Conservation (phyloP, 2,888 invertebrate species). For the Junonia oenone region DNA sequence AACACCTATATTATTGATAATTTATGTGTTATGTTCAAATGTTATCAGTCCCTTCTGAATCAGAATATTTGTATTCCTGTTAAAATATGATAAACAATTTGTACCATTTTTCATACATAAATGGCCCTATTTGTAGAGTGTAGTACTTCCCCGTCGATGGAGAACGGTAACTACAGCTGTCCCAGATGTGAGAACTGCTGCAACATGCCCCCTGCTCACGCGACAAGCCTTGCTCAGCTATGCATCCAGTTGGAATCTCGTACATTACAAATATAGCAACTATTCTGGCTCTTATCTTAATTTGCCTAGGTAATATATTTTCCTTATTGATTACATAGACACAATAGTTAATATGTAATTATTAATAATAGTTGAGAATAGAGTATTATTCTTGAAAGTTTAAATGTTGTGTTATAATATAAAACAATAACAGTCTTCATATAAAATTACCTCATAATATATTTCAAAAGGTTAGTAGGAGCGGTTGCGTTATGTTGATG, state of each 20-base stretch:
- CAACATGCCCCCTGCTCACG: constrained; percentile 78
- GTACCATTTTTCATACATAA: too few species aligned
- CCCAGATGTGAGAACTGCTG: constrained; percentile 73
- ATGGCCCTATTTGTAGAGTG: constrained; percentile 78
- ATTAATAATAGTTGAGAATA: too few species aligned
- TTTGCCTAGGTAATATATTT: constrained; percentile 84
- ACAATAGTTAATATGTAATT: neutral
- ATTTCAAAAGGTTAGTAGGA: constrained; percentile 8
- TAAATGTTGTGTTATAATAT: neutral
- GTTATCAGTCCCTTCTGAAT: too few species aligned
- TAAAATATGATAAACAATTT: too few species aligned
- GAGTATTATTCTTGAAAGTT: too few species aligned
- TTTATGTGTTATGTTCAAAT: too few species aligned
- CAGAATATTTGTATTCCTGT: too few species aligned
- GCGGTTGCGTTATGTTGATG: neutral
- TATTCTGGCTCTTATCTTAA: constrained; percentile 94
- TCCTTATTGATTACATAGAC: constrained; percentile 5
- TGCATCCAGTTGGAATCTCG: constrained; percentile 91
- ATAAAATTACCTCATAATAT: neutral
- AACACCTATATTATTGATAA: too few species aligned
- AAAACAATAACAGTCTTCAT: neutral
- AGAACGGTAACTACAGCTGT: constrained; percentile 85
- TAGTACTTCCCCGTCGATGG: constrained; percentile 87
- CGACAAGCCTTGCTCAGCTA: constrained; percentile 85
- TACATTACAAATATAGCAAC: constrained; percentile 93